Conservation (phyloP, 2,888 invertebrate genomes). For the Pristionchus mayeri region DNA sequence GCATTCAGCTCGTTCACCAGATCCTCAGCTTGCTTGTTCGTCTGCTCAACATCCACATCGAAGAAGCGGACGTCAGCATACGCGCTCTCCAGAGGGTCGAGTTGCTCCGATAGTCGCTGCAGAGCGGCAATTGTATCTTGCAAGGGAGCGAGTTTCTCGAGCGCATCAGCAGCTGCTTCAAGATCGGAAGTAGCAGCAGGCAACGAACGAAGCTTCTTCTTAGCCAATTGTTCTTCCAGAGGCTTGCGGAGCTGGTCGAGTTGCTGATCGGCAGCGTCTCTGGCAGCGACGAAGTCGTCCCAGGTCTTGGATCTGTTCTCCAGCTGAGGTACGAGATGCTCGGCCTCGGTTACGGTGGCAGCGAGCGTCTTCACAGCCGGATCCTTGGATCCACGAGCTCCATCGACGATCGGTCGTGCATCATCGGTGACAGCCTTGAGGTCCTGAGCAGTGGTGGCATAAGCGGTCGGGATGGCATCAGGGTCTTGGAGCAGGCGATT, state of each 20-base stretch:
- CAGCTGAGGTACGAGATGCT: conserved; percentile 57
- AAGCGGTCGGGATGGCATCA: conserved; percentile 47
- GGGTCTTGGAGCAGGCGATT: conserved; percentile 53
- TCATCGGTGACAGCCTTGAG: conserved; percentile 52
- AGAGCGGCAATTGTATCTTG: conserved; percentile 56
- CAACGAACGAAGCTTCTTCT: conserved; percentile 26
- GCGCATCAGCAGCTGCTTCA: background rate
- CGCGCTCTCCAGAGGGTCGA: conserved; percentile 62
- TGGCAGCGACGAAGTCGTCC: conserved; percentile 61
- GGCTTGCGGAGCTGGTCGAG: conserved; percentile 58
- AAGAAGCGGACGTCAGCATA: conserved; percentile 68
- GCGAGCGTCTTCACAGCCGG: conserved; percentile 53
- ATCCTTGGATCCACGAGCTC: conserved; percentile 51
- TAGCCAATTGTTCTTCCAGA: conserved; percentile 46
- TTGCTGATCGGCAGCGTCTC: conserved; percentile 61
- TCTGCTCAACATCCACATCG: conserved; percentile 67
- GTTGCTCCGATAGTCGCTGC: conserved; percentile 53
- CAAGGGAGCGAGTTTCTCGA: conserved; percentile 53
- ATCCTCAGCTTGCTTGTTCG: conserved; percentile 63
- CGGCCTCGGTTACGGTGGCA: conserved; percentile 56
- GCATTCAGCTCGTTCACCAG: conserved; percentile 55
- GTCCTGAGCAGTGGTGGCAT: conserved; percentile 2
- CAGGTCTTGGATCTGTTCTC: conserved; percentile 58
- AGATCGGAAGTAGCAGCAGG: conserved; percentile 37
- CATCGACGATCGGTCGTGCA: conserved; percentile 49